Conservation (phyloP, 2,888 invertebrate species). For the Patella pellucida region DNA sequence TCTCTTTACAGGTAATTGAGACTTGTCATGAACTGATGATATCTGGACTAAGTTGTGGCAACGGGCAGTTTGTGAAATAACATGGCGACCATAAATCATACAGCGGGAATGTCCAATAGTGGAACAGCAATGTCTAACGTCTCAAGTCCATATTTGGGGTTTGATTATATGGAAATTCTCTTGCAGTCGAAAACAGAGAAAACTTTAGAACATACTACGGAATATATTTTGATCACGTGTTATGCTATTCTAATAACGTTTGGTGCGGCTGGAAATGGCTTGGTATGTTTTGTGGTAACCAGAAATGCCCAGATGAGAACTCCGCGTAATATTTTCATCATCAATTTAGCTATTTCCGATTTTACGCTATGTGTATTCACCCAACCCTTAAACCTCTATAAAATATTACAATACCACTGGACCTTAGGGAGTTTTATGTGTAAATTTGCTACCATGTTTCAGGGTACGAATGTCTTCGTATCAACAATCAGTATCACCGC, state of each 20-base stretch:
- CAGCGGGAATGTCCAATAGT: too few species aligned
- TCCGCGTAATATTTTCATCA: constrained; percentile 90
- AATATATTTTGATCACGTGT: constrained; percentile 54
- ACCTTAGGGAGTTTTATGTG: constrained; percentile 87
- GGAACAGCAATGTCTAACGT: too few species aligned
- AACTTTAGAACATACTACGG: constrained; percentile 49
- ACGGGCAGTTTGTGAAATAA: too few species aligned
- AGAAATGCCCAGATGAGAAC: constrained; percentile 91
- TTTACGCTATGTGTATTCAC: constrained; percentile 88
- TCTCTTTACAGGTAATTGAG: too few species aligned
- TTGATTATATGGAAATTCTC: constrained; percentile 20
- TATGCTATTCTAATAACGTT: constrained; percentile 78
- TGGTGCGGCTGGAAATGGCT: constrained; percentile 87
- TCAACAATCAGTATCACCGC: constrained; percentile 95
- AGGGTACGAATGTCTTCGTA: constrained; percentile 92
- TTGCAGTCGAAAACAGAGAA: constrained; percentile 25
- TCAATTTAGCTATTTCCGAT: constrained; percentile 86
- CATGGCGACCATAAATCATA: too few species aligned
- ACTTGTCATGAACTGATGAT: too few species aligned
- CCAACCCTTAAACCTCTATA: constrained; percentile 90
- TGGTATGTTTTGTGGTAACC: constrained; percentile 85
- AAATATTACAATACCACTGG: constrained; percentile 85
- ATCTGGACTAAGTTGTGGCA: too few species aligned
- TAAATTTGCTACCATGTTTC: constrained; percentile 87
- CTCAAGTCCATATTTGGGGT: background rate